A percentile compares a stretch with the other conserved stretches of the same genome.
Conservation (phyloP, 2,888 invertebrate species). For the Lasius fuliginosus region DNA sequence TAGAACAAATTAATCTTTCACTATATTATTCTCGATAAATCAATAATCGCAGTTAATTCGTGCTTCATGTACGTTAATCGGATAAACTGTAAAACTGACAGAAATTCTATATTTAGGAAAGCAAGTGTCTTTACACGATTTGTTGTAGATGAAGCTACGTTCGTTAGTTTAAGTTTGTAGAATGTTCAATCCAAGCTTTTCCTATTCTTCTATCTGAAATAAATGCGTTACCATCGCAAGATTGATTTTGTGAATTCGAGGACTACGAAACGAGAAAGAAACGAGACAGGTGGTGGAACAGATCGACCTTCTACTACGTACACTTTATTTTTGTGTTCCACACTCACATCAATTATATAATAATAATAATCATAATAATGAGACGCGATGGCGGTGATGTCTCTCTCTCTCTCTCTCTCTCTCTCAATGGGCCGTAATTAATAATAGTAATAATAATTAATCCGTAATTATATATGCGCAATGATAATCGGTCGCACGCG, state of each 20-base stretch:
- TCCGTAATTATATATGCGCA: conserved; percentile 69
- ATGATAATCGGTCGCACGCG: conserved; percentile 70
- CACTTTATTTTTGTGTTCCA: conserved; percentile 78
- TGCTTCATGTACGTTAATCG: neutral
- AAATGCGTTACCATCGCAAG: conserved; percentile 50
- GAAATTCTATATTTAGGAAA: neutral
- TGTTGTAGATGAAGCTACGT: neutral
- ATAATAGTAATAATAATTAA: conserved; percentile 75
- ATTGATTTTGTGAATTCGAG: neutral
- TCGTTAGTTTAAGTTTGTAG: conserved; percentile 37
- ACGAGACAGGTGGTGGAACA: conserved; percentile 58
- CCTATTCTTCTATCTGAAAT: conserved; percentile 55
- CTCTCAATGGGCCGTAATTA: conserved; percentile 69
- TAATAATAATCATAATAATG: conserved; percentile 70
- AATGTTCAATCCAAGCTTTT: neutral
- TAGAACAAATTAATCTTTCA: neutral
- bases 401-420: too few relatives aligned
- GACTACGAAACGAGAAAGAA: conserved; percentile 33
- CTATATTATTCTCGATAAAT: neutral
- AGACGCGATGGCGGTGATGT: conserved; percentile 66
- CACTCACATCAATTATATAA: conserved; percentile 80
- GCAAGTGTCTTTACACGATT: neutral
- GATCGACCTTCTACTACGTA: conserved; percentile 74
- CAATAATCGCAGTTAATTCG: neutral
- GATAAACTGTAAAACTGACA: neutral